Conservation (phyloP, 2,888 invertebrate species). For the Pteria penguin region DNA sequence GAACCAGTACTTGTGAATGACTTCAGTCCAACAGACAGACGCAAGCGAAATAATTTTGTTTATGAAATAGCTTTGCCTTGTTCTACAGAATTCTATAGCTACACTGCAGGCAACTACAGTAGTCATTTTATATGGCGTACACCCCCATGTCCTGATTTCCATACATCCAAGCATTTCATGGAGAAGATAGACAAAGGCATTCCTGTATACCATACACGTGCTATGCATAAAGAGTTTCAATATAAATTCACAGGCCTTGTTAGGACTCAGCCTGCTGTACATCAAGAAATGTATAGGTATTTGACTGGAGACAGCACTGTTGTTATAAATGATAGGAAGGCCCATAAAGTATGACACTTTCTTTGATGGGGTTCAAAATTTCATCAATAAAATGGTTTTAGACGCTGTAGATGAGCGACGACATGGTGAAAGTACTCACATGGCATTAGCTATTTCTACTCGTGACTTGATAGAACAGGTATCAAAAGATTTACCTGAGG, state of each 20-base stretch:
- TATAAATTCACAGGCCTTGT: not conserved
- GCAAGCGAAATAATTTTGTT: not conserved
- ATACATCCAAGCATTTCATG: constrained; percentile 5
- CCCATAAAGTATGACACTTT: constrained; percentile 31
- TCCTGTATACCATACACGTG: constrained; percentile 17
- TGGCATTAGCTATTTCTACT: constrained; percentile 29
- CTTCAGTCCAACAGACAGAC: constrained; percentile 8
- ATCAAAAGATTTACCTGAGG: constrained; percentile 12
- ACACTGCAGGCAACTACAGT: not conserved
- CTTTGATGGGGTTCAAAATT: constrained; percentile 18
- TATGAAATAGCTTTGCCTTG: not conserved
- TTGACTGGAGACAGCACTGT: constrained; percentile 21
- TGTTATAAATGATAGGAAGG: not conserved
- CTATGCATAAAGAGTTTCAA: constrained; percentile 24
- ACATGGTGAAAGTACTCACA: not conserved
- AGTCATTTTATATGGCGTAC: constrained; percentile 15
- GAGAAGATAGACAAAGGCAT: not conserved
- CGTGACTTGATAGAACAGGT: constrained; percentile 28
- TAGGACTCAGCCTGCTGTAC: constrained; percentile 10
- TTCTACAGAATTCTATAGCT: not conserved
- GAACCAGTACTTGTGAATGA: constrained; percentile 21
- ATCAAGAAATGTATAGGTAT: constrained; percentile 27
- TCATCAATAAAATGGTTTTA: constrained; percentile 12
- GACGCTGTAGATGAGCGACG: constrained; percentile 35
- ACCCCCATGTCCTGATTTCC: not conserved